Conservation (phyloP, 2,888 invertebrate genomes). For the Pyrochroa serraticornis region DNA sequence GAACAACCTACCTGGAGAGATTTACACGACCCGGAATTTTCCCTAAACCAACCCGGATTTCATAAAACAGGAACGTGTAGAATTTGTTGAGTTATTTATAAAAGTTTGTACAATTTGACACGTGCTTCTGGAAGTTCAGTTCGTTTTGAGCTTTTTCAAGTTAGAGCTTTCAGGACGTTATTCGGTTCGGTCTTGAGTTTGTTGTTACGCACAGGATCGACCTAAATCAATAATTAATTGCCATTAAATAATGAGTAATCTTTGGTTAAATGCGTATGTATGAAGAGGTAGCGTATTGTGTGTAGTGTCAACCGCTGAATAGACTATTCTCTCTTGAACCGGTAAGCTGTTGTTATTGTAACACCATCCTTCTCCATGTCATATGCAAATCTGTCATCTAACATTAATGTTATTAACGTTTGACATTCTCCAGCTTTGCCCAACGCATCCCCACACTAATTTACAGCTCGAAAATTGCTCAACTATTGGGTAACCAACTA, state of each 20-base stretch:
- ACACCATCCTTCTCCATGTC: slow-evolving; percentile 27
- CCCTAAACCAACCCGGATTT: no score
- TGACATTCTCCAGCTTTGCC: slow-evolving; percentile 27
- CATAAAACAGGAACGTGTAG: no score
- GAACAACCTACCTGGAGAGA: slow-evolving; percentile 8
- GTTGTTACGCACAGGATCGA: no score
- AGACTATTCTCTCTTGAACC: slow-evolving; percentile 6
- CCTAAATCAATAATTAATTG: no score
- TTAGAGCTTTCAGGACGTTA: no score
- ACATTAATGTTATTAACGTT: slow-evolving; percentile 34
- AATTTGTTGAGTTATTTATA: no score
- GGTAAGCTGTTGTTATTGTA: slow-evolving; percentile 15
- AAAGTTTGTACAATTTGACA: no score
- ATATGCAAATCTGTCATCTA: slow-evolving; percentile 33
- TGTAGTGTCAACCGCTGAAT: slow-evolving; percentile 10
- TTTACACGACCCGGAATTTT: background rate
- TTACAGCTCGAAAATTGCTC: slow-evolving; percentile 30
- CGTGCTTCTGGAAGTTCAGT: no score
- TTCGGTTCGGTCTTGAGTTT: no score
- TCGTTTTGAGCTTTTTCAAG: no score
- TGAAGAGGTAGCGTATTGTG: slow-evolving; percentile 8
- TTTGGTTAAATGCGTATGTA: background rate
- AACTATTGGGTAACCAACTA: slow-evolving; percentile 30
- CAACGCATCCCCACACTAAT: slow-evolving; percentile 20
- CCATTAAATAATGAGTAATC: no score